phyloP scores from a whole-genome alignment of 2,888 invertebrate genomes.

The Agriotes lineatus region DNA sequence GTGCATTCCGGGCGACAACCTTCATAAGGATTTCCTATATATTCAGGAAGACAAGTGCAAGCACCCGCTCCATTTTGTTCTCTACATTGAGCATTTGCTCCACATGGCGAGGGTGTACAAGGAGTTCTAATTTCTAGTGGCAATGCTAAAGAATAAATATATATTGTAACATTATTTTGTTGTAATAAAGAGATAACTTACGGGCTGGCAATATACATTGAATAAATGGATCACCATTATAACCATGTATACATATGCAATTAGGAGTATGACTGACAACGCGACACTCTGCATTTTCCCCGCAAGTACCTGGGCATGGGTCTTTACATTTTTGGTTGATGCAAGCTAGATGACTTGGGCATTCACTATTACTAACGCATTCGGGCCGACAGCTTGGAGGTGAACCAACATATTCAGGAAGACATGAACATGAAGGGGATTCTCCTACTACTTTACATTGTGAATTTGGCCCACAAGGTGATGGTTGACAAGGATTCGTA shows the following conservation, averaged over 20 bases:
- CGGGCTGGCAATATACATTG: slow-evolving; percentile 68
- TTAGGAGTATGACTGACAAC: slow-evolving; percentile 80
- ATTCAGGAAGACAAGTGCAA: slow-evolving; percentile 73
- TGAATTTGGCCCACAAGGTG: slow-evolving; percentile 79
- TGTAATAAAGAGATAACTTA: slow-evolving; percentile 53
- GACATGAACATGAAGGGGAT: slow-evolving; percentile 74
- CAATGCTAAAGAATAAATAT: slow-evolving; percentile 49
- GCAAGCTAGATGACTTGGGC: slow-evolving; percentile 78
- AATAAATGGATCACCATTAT: slow-evolving; percentile 75
- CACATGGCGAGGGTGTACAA: slow-evolving; percentile 77
- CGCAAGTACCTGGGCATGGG: slow-evolving; percentile 83
- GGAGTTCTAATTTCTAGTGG: slow-evolving; percentile 66
- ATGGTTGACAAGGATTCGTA: slow-evolving; percentile 75
- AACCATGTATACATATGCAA: slow-evolving; percentile 73
- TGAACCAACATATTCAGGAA: slow-evolving; percentile 72
- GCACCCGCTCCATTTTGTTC: slow-evolving; percentile 69
- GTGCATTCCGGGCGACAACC: slow-evolving; percentile 75
- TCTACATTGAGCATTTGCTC: slow-evolving; percentile 72
- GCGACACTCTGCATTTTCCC: slow-evolving; percentile 77
- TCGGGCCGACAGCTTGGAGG: slow-evolving; percentile 81
- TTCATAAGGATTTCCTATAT: slow-evolving; percentile 77
- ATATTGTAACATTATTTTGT: neutral
- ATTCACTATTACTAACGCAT: slow-evolving; percentile 80
- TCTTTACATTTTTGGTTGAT: slow-evolving; percentile 81
- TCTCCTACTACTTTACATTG: slow-evolving; percentile 69